Conservation (phyloP, 2,113 vertebrate species). For the Hirundichthys speculiger region DNA sequence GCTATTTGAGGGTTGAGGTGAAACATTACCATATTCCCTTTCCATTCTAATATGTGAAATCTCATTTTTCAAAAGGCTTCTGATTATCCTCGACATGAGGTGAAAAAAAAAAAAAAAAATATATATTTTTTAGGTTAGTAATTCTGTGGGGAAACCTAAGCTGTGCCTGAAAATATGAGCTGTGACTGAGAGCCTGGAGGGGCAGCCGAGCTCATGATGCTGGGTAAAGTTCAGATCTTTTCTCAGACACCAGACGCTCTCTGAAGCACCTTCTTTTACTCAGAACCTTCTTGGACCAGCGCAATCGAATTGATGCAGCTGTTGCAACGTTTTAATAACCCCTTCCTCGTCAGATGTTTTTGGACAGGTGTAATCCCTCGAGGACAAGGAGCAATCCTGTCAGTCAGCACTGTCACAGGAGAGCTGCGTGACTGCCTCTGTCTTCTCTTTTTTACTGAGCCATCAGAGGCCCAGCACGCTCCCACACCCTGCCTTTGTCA, state of each 20-base stretch:
- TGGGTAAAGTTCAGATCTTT: no score
- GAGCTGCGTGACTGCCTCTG: constrained; percentile 28
- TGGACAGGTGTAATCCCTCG: constrained; percentile 7
- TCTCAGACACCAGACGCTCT: no score
- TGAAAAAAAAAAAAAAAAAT: no score
- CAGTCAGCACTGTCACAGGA: constrained; percentile 49
- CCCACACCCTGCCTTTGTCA: constrained; percentile 59
- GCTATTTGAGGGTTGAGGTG: constrained; percentile 22
- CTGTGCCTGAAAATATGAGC: no score
- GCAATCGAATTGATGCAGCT: constrained; percentile 14
- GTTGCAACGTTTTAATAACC: constrained; percentile 37
- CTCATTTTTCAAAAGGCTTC: constrained; percentile 1
- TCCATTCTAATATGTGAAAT: constrained; percentile 26
- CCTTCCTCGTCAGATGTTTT: constrained; percentile 12
- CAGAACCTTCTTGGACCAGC: constrained; percentile 10
- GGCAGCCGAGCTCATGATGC: no score
- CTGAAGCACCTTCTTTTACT: background rate
- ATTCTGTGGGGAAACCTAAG: background rate
- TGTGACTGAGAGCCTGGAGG: no score
- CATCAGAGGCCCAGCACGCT: constrained; percentile 55
- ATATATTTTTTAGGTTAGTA: no score
- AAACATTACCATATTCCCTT: constrained; percentile 8
- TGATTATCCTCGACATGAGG: no score
- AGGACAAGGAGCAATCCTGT: constrained; percentile 64
- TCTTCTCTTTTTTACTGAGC: constrained; percentile 53